Evolutionary conservation across 1,140 invertebrate species (phyloP).

Genomic region (Pachyrhynchus sulphureomaculatus): DNA sequence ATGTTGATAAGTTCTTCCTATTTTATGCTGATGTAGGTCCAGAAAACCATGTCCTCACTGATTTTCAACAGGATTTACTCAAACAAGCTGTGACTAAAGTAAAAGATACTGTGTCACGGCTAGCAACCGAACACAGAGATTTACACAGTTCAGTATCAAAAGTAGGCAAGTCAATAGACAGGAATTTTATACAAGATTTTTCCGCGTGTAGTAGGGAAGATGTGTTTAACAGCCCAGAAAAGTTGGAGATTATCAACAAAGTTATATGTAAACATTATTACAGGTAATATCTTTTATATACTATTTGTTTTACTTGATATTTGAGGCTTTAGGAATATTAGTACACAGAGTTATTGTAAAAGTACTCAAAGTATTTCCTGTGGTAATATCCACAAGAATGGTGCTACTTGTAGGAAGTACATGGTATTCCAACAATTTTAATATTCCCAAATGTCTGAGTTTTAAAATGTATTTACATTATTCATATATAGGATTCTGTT

Average conservation of each 20-base stretch:
- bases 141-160: constrained; percentile 90
- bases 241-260: constrained; percentile 83
- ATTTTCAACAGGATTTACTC: constrained; percentile 66
- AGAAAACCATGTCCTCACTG: constrained; percentile 63
- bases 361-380: too few species aligned
- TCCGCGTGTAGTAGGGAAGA: constrained; percentile 84
- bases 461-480: too few species aligned
- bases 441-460: too few species aligned
- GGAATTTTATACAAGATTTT: constrained; percentile 92
- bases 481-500: too few species aligned
- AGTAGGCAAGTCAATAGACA: constrained; percentile 94
- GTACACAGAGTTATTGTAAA: too few species aligned
- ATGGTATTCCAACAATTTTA: too few species aligned
- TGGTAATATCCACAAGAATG: too few species aligned
- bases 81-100: constrained; percentile 69
- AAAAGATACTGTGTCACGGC: constrained; percentile 71
- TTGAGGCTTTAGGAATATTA: neutral
- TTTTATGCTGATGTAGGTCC: too few species aligned
- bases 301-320: neutral
- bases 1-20: too few species aligned
- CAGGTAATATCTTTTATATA: constrained; percentile 19
- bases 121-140: constrained; percentile 77
- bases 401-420: too few species aligned
- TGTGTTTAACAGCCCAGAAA: constrained; percentile 77
- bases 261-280: constrained; percentile 97